phyloP scores from a whole-genome alignment of 2,797 vertebrate species.

The Sebastiscus tertius region DNA sequence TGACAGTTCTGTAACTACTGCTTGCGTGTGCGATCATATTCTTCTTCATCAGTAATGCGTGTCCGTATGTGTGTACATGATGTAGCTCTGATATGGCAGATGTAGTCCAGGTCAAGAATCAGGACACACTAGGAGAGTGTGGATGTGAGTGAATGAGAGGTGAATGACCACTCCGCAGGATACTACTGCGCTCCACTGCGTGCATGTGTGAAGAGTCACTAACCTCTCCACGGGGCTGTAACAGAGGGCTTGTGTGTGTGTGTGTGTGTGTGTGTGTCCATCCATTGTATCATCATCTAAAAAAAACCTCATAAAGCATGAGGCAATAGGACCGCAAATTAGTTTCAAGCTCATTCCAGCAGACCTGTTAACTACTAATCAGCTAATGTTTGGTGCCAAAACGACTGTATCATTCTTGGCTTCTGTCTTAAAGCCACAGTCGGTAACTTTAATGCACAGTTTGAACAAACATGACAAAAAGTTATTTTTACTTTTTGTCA shows the following conservation, averaged over 20 bases:
- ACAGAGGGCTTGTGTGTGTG: neutral
- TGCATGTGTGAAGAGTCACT: constrained; percentile 38
- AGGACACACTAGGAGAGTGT: neutral
- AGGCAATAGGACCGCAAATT: neutral
- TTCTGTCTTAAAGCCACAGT: neutral
- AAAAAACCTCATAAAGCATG: neutral
- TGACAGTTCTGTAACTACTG: neutral
- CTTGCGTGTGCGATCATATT: neutral
- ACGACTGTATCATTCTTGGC: neutral
- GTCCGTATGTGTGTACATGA: neutral
- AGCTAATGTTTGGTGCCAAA: neutral
- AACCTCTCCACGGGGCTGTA: constrained; percentile 25
- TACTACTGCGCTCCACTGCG: constrained; percentile 28
- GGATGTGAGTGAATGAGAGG: neutral
- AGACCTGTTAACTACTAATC: neutral
- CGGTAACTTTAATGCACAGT: neutral
- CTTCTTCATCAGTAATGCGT: neutral
- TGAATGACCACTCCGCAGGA: constrained; percentile 27
- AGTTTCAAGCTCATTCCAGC: neutral
- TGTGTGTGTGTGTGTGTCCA: neutral
- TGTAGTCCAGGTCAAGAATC: constrained; percentile 2
- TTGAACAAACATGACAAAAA: too few relatives aligned
- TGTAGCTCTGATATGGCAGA: constrained; percentile 8
- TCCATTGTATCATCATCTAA: neutral
- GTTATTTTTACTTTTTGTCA: too few relatives aligned